phyloP scores from a whole-genome alignment of 2,888 invertebrate genomes.

The Lamproptera curius region DNA sequence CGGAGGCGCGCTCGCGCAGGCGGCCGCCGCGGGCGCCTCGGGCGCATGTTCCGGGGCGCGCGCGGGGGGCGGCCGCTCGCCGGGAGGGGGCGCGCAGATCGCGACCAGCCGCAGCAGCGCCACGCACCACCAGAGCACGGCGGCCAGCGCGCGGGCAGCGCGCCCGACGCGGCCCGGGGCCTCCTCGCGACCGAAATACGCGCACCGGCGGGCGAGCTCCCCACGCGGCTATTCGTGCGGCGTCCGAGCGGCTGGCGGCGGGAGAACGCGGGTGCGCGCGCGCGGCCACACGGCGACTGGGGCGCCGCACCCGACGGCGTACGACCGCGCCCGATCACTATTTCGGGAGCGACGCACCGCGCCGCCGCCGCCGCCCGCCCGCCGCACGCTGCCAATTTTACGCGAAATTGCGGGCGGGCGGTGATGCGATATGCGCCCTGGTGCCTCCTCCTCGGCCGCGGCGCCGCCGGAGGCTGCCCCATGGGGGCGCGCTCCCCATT shows the following conservation, averaged over 20 bases:
- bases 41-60: conserved; percentile 69
- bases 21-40: conserved; percentile 52
- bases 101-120: conserved; percentile 76
- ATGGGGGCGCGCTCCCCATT: conserved; percentile 44
- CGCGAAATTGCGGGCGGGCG: conserved; percentile 78
- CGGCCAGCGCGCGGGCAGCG: conserved; percentile 75
- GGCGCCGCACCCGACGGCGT: conserved; percentile 66
- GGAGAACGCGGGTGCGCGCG: conserved; percentile 72
- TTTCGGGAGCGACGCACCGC: conserved; percentile 75
- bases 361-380: conserved; percentile 71
- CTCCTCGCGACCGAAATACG: conserved; percentile 72
- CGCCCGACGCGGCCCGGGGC: conserved; percentile 71
- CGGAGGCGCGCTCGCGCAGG: conserved; percentile 68
- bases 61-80: conserved; percentile 59
- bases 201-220: conserved; percentile 46
- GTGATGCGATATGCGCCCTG: conserved; percentile 74
- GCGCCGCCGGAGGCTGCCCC: conserved; percentile 28
- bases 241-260: conserved; percentile 49
- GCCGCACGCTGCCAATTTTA: conserved; percentile 75
- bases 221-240: conserved; percentile 29
- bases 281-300: conserved; percentile 76
- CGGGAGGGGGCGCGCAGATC: conserved; percentile 64
- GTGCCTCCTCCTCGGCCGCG: conserved; percentile 37
- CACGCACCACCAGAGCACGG: conserved; percentile 77
- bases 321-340: conserved; percentile 77